A percentile compares a stretch with the other conserved stretches of the same genome.
These are phyloP conservation scores for Herpetotheres cachinnans DNA, from an alignment of 2,113 vertebrate genomes.

Conservation along the genomic window DNA sequence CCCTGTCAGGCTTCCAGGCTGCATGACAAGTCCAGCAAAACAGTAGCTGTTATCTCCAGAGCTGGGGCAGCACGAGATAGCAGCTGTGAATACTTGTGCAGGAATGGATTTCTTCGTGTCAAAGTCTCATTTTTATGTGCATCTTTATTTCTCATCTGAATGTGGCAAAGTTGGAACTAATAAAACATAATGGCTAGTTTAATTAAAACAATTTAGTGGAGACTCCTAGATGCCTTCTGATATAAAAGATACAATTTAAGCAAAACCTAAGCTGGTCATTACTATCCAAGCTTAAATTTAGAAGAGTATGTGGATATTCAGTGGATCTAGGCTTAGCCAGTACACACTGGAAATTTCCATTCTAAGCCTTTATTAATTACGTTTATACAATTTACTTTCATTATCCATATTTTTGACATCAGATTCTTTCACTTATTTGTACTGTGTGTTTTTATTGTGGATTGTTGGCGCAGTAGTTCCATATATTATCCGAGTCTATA, in stretches of 20 bases:
- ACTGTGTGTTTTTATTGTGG: constrained; percentile 59
- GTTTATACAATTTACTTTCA: constrained; percentile 46
- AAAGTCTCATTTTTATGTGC: background rate
- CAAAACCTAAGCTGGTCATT: background rate
- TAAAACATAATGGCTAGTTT: constrained; percentile 44
- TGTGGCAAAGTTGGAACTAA: constrained; percentile 14
- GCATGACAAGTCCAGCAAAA: constrained; percentile 14
- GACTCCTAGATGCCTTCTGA: constrained; percentile 54
- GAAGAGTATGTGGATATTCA: constrained; percentile 13
- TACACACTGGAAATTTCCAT: constrained; percentile 56
- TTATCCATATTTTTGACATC: constrained; percentile 54
- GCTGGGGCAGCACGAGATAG: constrained; percentile 22
- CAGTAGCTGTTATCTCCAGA: constrained; percentile 46
- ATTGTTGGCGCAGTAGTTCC: constrained; percentile 39
- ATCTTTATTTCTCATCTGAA: constrained; percentile 25
- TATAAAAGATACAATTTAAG: constrained; percentile 29
- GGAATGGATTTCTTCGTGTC: constrained; percentile 11
- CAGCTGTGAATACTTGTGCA: background rate
- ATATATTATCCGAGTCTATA: constrained; percentile 54
- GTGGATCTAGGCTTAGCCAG: background rate
- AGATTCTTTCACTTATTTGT: constrained; percentile 58
- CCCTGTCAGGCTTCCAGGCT: constrained; percentile 1
- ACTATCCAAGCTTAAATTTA: background rate
- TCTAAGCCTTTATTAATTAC: constrained; percentile 60
- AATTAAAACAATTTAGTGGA: constrained; percentile 54